Evolutionary conservation across 1,140 invertebrate species (phyloP).

Genomic region (Drosophila ambigua): DNA sequence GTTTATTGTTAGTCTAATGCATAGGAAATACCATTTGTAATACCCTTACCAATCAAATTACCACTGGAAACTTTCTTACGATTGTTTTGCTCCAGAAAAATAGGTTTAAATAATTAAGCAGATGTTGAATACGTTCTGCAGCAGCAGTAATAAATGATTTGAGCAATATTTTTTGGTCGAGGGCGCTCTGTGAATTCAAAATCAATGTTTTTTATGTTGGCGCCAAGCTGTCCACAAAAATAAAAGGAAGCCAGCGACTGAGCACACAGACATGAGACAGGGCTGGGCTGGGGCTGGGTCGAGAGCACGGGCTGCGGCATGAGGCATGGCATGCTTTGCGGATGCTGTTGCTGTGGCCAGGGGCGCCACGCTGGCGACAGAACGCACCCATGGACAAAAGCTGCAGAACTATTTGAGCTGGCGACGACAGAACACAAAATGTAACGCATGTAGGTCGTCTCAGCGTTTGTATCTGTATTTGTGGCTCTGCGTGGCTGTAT

Average conservation of each 20-base stretch:
- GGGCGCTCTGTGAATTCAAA: constrained; percentile 57
- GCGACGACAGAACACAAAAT: constrained; percentile 54
- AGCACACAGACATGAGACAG: constrained; percentile 21
- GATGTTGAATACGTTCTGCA: neutral
- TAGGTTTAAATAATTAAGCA: no score
- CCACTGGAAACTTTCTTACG: no score
- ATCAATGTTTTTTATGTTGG: constrained; percentile 77
- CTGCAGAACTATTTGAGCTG: constrained; percentile 45
- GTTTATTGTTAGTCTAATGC: no score
- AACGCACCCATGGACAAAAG: constrained; percentile 72
- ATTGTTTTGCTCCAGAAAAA: no score
- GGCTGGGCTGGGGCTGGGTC: neutral
- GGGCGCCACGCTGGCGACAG: constrained; percentile 62
- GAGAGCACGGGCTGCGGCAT: neutral
- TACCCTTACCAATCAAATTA: no score
- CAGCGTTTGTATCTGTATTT: constrained; percentile 8
- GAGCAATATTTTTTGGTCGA: constrained; percentile 25
- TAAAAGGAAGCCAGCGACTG: constrained; percentile 58
- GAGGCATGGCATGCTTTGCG: constrained; percentile 4
- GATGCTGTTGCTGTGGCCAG: constrained; percentile 62
- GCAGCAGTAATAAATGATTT: constrained; percentile 28
- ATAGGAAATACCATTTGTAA: no score
- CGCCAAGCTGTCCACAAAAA: constrained; percentile 74
- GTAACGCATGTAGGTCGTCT: constrained; percentile 55
- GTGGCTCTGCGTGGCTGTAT: constrained; percentile 11